Evolutionary conservation across 2,113 vertebrate genomes (phyloP).

Genomic region (Zosterops pallidus): DNA sequence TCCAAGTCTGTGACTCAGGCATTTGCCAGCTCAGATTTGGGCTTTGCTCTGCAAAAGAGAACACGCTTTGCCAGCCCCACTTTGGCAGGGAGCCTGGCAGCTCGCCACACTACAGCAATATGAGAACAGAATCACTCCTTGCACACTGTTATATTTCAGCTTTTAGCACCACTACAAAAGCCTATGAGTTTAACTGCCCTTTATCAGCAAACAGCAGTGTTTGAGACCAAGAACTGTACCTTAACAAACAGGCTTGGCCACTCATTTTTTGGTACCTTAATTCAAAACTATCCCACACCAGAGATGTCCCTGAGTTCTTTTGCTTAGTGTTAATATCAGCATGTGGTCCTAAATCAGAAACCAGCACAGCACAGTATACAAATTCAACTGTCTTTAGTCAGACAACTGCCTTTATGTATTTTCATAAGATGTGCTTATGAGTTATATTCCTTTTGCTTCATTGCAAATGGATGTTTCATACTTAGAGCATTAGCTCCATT

Average conservation of each 20-base stretch:
- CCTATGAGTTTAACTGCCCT: background rate
- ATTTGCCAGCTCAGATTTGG: background rate
- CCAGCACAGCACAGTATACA: background rate
- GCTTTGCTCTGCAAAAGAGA: background rate
- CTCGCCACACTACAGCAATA: background rate
- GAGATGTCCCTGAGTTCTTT: background rate
- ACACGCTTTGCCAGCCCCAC: background rate
- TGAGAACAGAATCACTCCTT: background rate
- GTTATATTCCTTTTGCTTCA: background rate
- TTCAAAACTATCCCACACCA: background rate
- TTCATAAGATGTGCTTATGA: background rate
- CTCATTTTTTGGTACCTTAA: background rate
- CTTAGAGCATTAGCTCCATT: background rate
- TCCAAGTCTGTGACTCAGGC: background rate
- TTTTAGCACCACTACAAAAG: background rate
- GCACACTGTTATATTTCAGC: background rate
- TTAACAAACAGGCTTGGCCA: background rate
- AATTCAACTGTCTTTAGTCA: background rate
- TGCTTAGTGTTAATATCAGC: background rate
- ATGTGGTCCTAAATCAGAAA: background rate
- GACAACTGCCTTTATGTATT: background rate
- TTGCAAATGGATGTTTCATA: background rate
- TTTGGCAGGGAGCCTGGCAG: background rate
- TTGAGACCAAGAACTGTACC: background rate
- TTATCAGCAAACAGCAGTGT: slow-evolving; percentile 4